These are phyloP conservation scores for Trigoniulus corallinus DNA, from an alignment of 1,140 invertebrate species.

Conservation along the genomic window DNA sequence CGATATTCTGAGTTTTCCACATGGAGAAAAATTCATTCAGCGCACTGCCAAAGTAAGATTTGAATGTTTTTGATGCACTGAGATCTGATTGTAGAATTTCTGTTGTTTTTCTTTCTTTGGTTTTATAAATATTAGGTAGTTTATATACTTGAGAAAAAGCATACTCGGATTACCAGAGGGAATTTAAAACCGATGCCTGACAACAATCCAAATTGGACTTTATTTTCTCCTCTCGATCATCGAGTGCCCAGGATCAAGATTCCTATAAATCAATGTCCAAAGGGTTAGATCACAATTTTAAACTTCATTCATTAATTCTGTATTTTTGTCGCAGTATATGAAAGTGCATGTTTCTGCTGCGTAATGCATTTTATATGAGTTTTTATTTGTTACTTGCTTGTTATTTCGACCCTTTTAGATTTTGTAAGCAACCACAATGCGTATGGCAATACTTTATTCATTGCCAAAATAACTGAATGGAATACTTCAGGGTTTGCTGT, in stretches of 20 bases:
- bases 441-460: conserved; percentile 42
- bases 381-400: too few species aligned
- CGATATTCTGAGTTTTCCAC: conserved; percentile 13
- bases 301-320: conserved; percentile 2
- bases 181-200: conserved; percentile 39
- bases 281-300: conserved; percentile 15
- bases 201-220: conserved; percentile 33
- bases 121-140: conserved; percentile 26
- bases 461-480: conserved; percentile 52
- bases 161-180: conserved; percentile 48
- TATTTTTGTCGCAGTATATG: neutral
- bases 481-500: neutral
- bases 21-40: conserved; percentile 20
- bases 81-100: too few species aligned
- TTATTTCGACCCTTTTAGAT: too few species aligned
- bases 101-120: conserved; percentile 3
- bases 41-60: conserved; percentile 17
- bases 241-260: conserved; percentile 52
- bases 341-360: neutral
- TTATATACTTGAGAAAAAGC: conserved; percentile 32
- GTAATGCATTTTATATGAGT: too few species aligned
- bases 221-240: conserved; percentile 53
- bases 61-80: neutral
- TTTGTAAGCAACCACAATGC: conserved; percentile 30
- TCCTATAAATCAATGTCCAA: conserved; percentile 38